These are phyloP conservation scores for Sebastes taczanowskii DNA, from an alignment of 2,797 vertebrate genomes.

Conservation along the genomic window DNA sequence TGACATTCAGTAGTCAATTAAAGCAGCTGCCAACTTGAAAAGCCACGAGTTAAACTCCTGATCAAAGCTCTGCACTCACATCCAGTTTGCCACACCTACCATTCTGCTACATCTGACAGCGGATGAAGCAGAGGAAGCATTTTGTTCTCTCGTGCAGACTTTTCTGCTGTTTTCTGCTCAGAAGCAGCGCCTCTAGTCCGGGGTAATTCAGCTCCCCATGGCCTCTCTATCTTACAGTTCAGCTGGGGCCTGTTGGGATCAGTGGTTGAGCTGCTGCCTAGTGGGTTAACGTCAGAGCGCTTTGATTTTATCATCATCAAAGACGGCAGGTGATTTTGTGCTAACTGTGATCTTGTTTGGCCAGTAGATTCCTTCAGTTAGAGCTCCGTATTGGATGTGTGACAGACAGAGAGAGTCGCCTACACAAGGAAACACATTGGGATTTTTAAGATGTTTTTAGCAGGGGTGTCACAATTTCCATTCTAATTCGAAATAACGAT, in stretches of 20 bases:
- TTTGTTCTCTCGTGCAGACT: neutral
- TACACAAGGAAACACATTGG: neutral
- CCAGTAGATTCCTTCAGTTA: conserved; percentile 26
- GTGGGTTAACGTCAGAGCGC: conserved; percentile 15
- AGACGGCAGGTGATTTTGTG: conserved; percentile 48
- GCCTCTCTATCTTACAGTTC: conserved; percentile 5
- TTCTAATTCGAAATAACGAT: too few species aligned
- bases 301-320: conserved; percentile 64
- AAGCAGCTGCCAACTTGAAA: conserved; percentile 41
- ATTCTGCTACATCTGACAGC: neutral
- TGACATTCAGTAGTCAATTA: conserved; percentile 42
- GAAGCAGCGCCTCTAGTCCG: neutral
- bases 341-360: conserved; percentile 20
- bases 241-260: conserved; percentile 30
- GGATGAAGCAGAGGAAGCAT: conserved; percentile 21
- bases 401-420: neutral
- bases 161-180: conserved; percentile 12
- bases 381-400: neutral
- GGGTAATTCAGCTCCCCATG: neutral
- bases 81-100: neutral
- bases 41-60: conserved; percentile 34
- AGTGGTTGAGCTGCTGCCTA: conserved; percentile 18
- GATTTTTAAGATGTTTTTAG: neutral
- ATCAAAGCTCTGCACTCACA: conserved; percentile 31
- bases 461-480: too few species aligned